Conservation (phyloP, 1,140 invertebrate genomes). For the Stenopsyche tienmushanensis region DNA sequence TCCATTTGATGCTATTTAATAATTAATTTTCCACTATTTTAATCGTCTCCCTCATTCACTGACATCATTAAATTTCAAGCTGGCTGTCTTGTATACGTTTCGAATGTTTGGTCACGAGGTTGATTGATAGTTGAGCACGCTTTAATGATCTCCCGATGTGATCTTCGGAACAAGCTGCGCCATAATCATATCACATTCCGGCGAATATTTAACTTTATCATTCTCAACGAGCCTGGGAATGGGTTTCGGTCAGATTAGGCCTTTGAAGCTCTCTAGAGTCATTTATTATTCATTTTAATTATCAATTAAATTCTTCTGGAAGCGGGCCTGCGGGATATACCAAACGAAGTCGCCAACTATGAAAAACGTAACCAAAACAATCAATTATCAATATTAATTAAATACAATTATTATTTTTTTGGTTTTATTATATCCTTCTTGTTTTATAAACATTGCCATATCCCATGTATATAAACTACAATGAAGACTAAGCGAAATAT, state of each 20-base stretch:
- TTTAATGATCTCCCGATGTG: background rate
- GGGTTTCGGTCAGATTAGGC: background rate
- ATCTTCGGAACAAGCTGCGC: background rate
- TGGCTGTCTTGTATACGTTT: conserved; percentile 3
- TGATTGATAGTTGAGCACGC: conserved; percentile 20
- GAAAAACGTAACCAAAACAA: too few relatives aligned
- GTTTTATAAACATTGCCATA: too few relatives aligned
- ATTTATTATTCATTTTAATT: background rate
- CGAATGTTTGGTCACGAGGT: conserved; percentile 14
- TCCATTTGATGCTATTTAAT: too few relatives aligned
- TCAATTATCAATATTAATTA: too few relatives aligned
- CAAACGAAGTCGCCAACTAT: too few relatives aligned
- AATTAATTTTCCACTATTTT: too few relatives aligned
- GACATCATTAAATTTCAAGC: conserved; percentile 11
- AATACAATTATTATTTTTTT: too few relatives aligned
- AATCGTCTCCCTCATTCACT: too few relatives aligned
- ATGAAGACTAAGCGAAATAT: too few relatives aligned
- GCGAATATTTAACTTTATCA: background rate
- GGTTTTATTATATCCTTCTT: too few relatives aligned
- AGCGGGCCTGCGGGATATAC: background rate
- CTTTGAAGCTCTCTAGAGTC: background rate
- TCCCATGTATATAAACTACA: too few relatives aligned
- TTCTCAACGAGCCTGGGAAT: background rate
- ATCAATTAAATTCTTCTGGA: conserved; percentile 19
- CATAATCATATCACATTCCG: background rate